Percentiles rank a stretch among this genome's conserved stretches.
phyloP scores from a whole-genome alignment of 2,797 vertebrate genomes.

The Rhodeus uyekii region DNA sequence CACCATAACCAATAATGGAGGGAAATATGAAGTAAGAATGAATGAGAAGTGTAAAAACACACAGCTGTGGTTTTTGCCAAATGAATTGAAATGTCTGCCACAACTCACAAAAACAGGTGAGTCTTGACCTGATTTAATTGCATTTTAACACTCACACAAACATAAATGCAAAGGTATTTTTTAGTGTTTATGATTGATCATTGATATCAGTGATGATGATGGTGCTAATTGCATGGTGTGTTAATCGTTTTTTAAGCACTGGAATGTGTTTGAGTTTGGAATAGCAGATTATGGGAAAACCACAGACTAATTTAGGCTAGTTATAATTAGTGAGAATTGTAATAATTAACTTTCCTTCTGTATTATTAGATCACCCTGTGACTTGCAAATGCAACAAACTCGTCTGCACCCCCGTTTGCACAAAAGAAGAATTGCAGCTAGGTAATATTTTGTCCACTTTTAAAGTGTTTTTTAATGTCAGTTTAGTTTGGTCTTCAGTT shows the following conservation, averaged over 20 bases:
- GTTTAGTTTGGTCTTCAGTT: too few species aligned
- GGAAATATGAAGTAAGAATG: not conserved
- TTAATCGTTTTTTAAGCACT: not conserved
- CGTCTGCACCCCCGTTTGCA: too few species aligned
- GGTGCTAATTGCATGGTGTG: not conserved
- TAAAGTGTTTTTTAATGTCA: too few species aligned
- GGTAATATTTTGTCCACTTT: too few species aligned
- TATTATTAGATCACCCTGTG: not conserved
- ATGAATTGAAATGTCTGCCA: not conserved
- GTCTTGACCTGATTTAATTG: not conserved
- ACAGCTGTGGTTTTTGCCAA: not conserved
- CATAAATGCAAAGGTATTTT: not conserved
- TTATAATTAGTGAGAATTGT: not conserved
- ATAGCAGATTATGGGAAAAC: not conserved
- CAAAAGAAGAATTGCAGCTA: fast-evolving
- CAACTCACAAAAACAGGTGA: not conserved
- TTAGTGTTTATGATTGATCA: not conserved
- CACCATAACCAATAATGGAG: not conserved
- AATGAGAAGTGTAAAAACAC: not conserved
- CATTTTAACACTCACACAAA: not conserved
- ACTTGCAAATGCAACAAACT: not conserved
- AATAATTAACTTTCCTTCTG: not conserved
- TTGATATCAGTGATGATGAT: not conserved
- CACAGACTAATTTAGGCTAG: not conserved
- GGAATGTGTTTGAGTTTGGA: not conserved